Base-by-base conservation (phyloP, 2,888 invertebrate genomes). In the Homarus gammarus region DNA sequence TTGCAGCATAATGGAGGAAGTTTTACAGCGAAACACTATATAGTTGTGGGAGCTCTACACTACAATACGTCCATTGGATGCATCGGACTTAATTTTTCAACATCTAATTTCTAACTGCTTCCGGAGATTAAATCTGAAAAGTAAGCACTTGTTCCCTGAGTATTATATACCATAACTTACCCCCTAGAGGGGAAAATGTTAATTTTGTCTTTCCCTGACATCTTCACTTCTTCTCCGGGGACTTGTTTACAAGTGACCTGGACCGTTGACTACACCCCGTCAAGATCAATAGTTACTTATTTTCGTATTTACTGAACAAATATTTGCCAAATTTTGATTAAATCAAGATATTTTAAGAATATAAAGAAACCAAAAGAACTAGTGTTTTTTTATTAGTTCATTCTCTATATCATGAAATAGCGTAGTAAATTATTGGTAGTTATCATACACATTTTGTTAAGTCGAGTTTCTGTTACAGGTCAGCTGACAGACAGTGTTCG, bases 161-260 rank as follows among this genome's bases (percentile, higher is more conserved):
- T n/a, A n/a, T n/a, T n/a, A n/a, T n/a, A n/a, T n/a, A n/a, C n/a
- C 18, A 81, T 8, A 75, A 82, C 97, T 96, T 95, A 98, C 99
- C 97, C 98, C 95, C 98, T 96, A 93, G 98, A 98, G 93, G 98
- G 98, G 95, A 98, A 98, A 95, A 98, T 97, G 91, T 97, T 96
- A 94, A 98, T 95, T 94, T 96, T 96, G 93, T 98, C 98, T 95
- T 96, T 98, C 94, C 96, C 96, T 93, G 97, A 97, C 97, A 98
- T 97, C 40, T 87, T 33, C 10, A 31, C 31, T 33, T 18, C 31
- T 33, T 49, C 49, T 49, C 22, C 22, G 38, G 12, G 12, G 44
- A 22, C 75, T 78, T 79, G 78, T 79, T 79, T 79, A 79, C 56
- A 79, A 44, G 49, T 51, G 22, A 31, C 22, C 78, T 2, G 15